phyloP scores from a whole-genome alignment of 2,888 invertebrate species.

The Malacosoma neustria region DNA sequence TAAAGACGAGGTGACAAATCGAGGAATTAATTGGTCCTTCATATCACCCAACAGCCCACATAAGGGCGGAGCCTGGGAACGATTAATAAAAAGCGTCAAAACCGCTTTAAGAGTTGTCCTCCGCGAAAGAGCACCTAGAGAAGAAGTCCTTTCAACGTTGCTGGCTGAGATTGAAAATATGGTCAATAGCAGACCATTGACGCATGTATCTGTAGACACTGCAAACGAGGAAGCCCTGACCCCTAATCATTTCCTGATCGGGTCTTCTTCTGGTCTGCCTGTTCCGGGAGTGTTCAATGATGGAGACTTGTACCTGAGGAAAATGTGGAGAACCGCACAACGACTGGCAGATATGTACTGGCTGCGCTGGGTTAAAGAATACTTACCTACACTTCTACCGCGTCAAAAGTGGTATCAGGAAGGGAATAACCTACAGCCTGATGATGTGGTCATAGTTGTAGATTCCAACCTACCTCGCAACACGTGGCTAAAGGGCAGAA shows the following conservation, averaged over 20 bases:
- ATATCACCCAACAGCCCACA: slow-evolving; percentile 14
- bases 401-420: slow-evolving; percentile 6
- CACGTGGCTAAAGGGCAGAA: slow-evolving; percentile 2
- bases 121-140: slow-evolving; percentile 11
- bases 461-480: slow-evolving; percentile 1
- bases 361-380: slow-evolving; percentile 9
- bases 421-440: slow-evolving; percentile 2
- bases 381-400: slow-evolving; percentile 9
- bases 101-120: slow-evolving; percentile 9
- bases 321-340: slow-evolving; percentile 11
- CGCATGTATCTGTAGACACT: slow-evolving; percentile 8
- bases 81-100: slow-evolving; percentile 14
- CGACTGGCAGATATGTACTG: slow-evolving; percentile 10
- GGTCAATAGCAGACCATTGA: slow-evolving; percentile 11
- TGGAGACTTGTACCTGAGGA: slow-evolving; percentile 5
- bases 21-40: slow-evolving; percentile 10
- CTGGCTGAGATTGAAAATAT: slow-evolving; percentile 9
- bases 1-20: slow-evolving; percentile 1
- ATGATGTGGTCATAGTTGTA: slow-evolving; percentile 4
- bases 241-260: slow-evolving; percentile 21
- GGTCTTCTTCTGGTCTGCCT: slow-evolving; percentile 9
- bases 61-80: slow-evolving; percentile 16
- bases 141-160: slow-evolving; percentile 9
- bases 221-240: slow-evolving; percentile 6
- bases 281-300: slow-evolving; percentile 2